phyloP scores from a whole-genome alignment of 2,888 invertebrate species.

The Pheosia gnoma region DNA sequence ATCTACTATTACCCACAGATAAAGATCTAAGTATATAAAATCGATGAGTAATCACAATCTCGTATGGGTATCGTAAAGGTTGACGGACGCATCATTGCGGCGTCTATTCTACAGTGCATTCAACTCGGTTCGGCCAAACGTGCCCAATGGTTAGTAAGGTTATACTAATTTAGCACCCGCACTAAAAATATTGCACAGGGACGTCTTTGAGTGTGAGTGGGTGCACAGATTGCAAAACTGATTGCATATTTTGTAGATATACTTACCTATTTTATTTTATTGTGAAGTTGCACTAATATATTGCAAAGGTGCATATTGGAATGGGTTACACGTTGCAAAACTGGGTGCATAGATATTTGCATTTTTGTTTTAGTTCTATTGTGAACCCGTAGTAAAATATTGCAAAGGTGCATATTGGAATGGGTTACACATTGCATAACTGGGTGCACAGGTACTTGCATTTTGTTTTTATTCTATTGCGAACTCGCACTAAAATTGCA shows the following conservation, averaged over 20 bases:
- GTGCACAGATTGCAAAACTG: neutral
- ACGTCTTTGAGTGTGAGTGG: neutral
- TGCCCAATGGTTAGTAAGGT: constrained; percentile 40
- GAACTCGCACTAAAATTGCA: too few species aligned
- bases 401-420: too few species aligned
- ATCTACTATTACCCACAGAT: constrained; percentile 12
- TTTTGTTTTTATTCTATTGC: too few species aligned
- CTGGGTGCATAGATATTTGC: too few species aligned
- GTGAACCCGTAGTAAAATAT: too few species aligned
- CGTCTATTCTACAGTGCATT: constrained; percentile 41
- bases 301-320: too few species aligned
- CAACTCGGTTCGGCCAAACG: constrained; percentile 43
- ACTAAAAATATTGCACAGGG: constrained; percentile 1
- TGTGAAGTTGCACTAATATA: too few species aligned
- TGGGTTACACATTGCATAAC: too few species aligned
- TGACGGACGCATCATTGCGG: constrained; percentile 40
- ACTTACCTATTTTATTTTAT: too few species aligned
- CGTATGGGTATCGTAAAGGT: constrained; percentile 37
- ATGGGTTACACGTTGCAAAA: neutral
- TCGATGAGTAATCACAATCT: constrained; percentile 48
- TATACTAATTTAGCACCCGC: constrained; percentile 40
- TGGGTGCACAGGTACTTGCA: too few species aligned
- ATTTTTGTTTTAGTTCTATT: too few species aligned
- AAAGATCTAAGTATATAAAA: constrained; percentile 42
- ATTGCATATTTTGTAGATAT: too few species aligned